Evolutionary conservation across 2,888 invertebrate species (phyloP), one percentile per base, ranked within the genome.

Genomic region (Pterobdella sp.): DNA sequence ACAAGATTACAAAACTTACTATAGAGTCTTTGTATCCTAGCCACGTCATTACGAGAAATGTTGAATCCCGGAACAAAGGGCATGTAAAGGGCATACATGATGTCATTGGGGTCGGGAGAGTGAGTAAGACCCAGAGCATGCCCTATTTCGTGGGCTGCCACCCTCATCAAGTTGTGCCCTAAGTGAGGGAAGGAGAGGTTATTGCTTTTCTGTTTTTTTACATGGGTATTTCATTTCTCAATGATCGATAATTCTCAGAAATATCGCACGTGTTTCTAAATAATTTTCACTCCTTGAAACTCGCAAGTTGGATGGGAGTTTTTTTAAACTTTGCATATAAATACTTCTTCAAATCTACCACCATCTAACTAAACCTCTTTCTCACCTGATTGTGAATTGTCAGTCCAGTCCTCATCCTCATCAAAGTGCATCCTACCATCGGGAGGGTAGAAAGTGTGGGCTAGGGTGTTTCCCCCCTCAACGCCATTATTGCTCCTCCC

Each of bases 121-220:
- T 71, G 71, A 63, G n/a, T 35, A 32, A 71, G 71, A 2, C 75
- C 77, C 3, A 77, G 42, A 18, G 74, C 73, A 68, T 77, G 77
- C 18, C 77, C 77, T 37, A 77, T 74, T 68, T 77, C 77, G 68
- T 77, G 77, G 14, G 76, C 75, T n/a, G 77, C 77, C n/a, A 77
- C 75, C 26, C 56, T 68, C 35, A 52, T n/a, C 1, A 72, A 49
- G 32, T 72, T 72, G 42, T 71, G 52, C 34, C 71, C 71, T 71
- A 63, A 18, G 0, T 29, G 52, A 3, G 52, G 26, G 26, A 3
- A n/a, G n/a, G n/a, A n/a, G n/a, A n/a, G n/a, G n/a, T n/a, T n/a
- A n/a, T n/a, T n/a, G n/a, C n/a, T n/a, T n/a, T n/a, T n/a, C n/a
- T n/a, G n/a, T n/a, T n/a, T n/a, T n/a, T n/a, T n/a, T n/a, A n/a